Evolutionary conservation across 2,113 vertebrate genomes (phyloP), one percentile per base, ranked within the genome.

Genomic region (Ceyx cyanopectus): DNA sequence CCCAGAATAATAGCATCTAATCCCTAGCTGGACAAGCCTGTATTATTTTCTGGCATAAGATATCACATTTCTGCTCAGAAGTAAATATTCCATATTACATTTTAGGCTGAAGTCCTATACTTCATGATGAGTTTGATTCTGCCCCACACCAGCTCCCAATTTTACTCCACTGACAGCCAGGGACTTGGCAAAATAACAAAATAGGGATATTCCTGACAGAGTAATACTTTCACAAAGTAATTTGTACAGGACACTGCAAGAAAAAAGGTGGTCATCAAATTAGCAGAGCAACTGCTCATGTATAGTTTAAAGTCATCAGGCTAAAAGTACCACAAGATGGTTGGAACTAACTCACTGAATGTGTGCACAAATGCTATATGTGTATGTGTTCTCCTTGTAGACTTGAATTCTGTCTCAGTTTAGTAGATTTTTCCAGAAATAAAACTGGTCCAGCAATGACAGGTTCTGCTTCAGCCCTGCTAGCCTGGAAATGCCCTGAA

Each of bases 371-470:
- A 48, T 30, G 9, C 34, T 88, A 6, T 56, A 43, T 62, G 43
- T 75, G 72, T 81, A 84, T 95, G 51, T 83, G 77, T 78, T 97
- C 81, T 87, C 60, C 61, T 80, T 80, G 62, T 43, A 56, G 70
- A 85, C 69, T 78, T 92, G 69, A 96, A 96, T 57, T 68, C 26
- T 97, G 96, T 80, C 87, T 94, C 45, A 78, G n/a, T 48, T 84
- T 41, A 90, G 67, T 48, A 81, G 26, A 73, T 61, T 95, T 96
- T 95, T 97, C 94, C 88, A 96, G 93, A 91, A 96, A 95, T 87
- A 96, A 97, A 97, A 96, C 93, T 95, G 92, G 94, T 91, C 90
- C 87, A 95, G 75, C 94, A 97, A 93, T 95, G 95, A 96, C 91
- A 97, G 93, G 91, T 91, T 96, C 94, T 97, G 78, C 87, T 95